Conservation (phyloP, 2,888 invertebrate genomes). For the Atrina japonica region DNA sequence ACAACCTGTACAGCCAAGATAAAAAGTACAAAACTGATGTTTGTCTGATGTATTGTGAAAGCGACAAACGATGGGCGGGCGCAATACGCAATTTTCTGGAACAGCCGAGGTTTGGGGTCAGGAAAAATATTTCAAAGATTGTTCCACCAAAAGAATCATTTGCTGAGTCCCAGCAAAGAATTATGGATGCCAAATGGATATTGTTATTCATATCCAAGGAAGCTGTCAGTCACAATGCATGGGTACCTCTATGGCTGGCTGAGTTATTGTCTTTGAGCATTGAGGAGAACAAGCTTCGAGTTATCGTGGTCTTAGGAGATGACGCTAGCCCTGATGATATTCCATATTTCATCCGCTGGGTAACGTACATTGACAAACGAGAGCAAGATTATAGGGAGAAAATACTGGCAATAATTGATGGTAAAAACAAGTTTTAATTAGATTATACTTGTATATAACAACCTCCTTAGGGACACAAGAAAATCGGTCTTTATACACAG, state of each 20-base stretch:
- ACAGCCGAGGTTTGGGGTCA: neutral
- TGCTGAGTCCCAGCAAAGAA: neutral
- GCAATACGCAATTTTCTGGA: neutral
- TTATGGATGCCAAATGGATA: conserved; percentile 24
- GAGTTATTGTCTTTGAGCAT: conserved; percentile 23
- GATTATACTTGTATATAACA: no score
- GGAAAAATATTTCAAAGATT: neutral
- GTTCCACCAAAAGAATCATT: conserved; percentile 1
- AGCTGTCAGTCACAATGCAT: neutral
- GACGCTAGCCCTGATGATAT: conserved; percentile 8
- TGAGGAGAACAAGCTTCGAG: conserved; percentile 13
- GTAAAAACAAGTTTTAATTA: conserved; percentile 11
- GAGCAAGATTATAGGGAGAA: conserved; percentile 14
- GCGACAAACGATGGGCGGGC: conserved; percentile 3
- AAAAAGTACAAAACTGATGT: conserved; percentile 19
- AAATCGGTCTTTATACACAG: no score
- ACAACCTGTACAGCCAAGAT: neutral
- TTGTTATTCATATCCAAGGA: conserved; percentile 29
- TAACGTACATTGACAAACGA: conserved; percentile 27
- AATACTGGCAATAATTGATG: conserved; percentile 20
- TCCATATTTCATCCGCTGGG: conserved; percentile 31
- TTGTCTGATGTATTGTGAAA: conserved; percentile 14
- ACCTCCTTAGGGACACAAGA: no score
- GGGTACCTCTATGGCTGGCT: conserved; percentile 25
- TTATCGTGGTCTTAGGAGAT: conserved; percentile 22